Evolutionary conservation across 2,888 invertebrate genomes (phyloP).

Genomic region (Heliconius cydno): DNA sequence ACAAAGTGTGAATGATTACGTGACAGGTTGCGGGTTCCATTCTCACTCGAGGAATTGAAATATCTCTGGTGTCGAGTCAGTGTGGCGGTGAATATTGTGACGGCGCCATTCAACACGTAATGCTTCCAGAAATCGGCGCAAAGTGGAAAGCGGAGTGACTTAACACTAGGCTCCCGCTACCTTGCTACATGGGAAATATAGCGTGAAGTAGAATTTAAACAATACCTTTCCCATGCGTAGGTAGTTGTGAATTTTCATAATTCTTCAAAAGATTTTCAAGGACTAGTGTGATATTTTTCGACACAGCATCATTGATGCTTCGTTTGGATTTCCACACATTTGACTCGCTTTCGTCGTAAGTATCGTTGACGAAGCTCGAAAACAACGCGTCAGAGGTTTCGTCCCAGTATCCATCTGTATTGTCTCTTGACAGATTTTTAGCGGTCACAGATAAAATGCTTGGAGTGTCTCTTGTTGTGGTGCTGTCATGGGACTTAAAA

Average conservation of each 20-base stretch:
- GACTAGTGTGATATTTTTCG: constrained; percentile 92
- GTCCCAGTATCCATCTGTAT: constrained; percentile 58
- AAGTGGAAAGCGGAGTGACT: too few species aligned
- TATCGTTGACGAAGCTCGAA: constrained; percentile 69
- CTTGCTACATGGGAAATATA: not conserved
- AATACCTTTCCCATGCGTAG: constrained; percentile 93
- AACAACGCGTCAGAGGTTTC: constrained; percentile 63
- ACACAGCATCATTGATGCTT: constrained; percentile 88
- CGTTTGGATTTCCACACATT: constrained; percentile 71
- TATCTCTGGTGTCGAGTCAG: too few species aligned
- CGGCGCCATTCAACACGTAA: too few species aligned
- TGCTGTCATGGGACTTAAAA: constrained; percentile 64
- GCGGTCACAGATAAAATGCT: constrained; percentile 69
- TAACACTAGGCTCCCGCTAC: too few species aligned
- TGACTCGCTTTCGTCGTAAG: constrained; percentile 61
- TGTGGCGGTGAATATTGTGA: too few species aligned
- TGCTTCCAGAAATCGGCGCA: too few species aligned
- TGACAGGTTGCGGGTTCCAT: too few species aligned
- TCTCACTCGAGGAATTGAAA: too few species aligned
- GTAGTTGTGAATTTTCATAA: constrained; percentile 94
- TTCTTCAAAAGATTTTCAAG: constrained; percentile 94
- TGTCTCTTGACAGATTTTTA: constrained; percentile 65
- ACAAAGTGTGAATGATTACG: too few species aligned
- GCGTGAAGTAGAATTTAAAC: not conserved
- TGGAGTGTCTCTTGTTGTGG: constrained; percentile 64